These are phyloP conservation scores for Drosophila varians DNA, from an alignment of 1,140 invertebrate genomes.

Conservation along the genomic window DNA sequence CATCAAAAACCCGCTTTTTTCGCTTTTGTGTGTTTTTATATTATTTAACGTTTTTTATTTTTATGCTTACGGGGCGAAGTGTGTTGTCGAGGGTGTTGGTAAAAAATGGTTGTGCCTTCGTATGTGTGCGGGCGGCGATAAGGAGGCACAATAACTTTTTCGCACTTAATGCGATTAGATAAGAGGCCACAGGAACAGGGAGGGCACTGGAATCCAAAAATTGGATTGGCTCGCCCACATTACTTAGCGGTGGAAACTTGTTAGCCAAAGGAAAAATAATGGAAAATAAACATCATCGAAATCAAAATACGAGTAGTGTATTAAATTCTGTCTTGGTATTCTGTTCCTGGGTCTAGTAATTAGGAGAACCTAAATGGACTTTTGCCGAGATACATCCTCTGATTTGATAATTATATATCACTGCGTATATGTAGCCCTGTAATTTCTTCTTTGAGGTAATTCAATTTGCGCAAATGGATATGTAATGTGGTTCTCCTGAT, in stretches of 20 bases:
- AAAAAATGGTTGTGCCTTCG: slow-evolving; percentile 22
- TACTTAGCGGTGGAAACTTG: slow-evolving; percentile 3
- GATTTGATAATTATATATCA: slow-evolving; percentile 64
- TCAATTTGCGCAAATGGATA: slow-evolving; percentile 71
- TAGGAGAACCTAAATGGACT: slow-evolving; percentile 33
- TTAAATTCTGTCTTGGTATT: neutral
- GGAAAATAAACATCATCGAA: slow-evolving; percentile 3
- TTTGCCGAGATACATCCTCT: neutral
- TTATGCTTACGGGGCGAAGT: slow-evolving; percentile 42
- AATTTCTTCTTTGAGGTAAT: slow-evolving; percentile 43
- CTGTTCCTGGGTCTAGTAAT: slow-evolving; percentile 35
- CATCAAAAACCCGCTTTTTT: slow-evolving; percentile 47
- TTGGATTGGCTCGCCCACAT: slow-evolving; percentile 17
- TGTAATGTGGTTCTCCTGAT: slow-evolving; percentile 58
- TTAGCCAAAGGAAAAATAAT: neutral
- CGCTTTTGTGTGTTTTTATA: slow-evolving; percentile 66
- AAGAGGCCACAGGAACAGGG: slow-evolving; percentile 30
- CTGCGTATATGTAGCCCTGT: slow-evolving; percentile 9
- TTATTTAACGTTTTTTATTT: slow-evolving; percentile 72
- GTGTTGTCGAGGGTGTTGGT: slow-evolving; percentile 35
- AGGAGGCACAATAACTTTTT: slow-evolving; percentile 35
- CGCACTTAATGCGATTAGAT: slow-evolving; percentile 65
- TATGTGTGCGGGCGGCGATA: slow-evolving; percentile 60
- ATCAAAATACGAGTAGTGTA: neutral
- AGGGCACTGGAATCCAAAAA: slow-evolving; percentile 48